Evolutionary conservation across 2,888 invertebrate genomes (phyloP), one percentile per base, ranked within the genome.

Genomic region (Oscheius sp.): DNA sequence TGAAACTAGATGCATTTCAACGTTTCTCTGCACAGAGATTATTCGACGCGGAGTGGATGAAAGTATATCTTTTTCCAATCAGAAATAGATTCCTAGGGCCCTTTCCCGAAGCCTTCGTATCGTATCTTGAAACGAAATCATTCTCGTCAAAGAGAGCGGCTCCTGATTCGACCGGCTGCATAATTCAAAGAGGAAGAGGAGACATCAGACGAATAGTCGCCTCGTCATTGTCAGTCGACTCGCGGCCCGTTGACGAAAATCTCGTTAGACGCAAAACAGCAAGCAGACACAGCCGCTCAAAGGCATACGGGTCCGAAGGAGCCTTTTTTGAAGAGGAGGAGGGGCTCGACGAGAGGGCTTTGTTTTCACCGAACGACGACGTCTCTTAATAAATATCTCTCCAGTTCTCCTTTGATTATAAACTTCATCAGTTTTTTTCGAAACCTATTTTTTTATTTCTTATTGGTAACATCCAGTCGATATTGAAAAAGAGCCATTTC

Each of bases 261-360:
- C 59, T 59, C 41, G 59, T 59, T 59, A 59, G 59, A 59, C 41
- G 59, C 26, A 44, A 44, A 59, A 59, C 59, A 54, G 54, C 50
- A 36, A 26, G 28, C 28, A 24, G 22, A 22, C 50, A 54, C 32
- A 32, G 28, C 17, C 33, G 30, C 54, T 54, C 54, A 57, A 22
- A 44, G 59, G 28, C 44, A 44, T 41, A 41, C 44, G 57, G 57
- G 57, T 41, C n/a, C n/a, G n/a, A n/a, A n/a, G n/a, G n/a, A 41
- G 41, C 41, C 41, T 41, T 36, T 36, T 41, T n/a, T n/a, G n/a
- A n/a, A n/a, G n/a, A n/a, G n/a, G n/a, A n/a, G n/a, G n/a, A n/a
- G n/a, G n/a, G n/a, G n/a, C n/a, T n/a, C n/a, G n/a, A n/a, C n/a
- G n/a, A n/a, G n/a, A 36, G 36, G 14, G 36, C 36, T 36, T 36